Conservation (phyloP, 2,888 invertebrate genomes). For the Calameuta idolon region DNA sequence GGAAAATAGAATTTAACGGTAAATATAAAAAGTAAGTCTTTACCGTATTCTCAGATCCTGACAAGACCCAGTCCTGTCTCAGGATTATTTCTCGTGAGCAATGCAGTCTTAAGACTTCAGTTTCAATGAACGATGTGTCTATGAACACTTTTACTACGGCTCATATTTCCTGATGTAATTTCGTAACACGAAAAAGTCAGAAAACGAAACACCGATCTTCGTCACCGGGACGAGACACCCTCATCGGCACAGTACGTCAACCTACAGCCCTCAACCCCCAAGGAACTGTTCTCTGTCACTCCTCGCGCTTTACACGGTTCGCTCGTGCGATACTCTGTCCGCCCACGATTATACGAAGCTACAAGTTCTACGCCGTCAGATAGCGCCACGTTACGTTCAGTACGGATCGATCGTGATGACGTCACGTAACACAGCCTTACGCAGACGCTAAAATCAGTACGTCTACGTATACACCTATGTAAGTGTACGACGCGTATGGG, state of each 20-base stretch:
- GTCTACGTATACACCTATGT: neutral
- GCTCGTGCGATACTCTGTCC: slow-evolving; percentile 41
- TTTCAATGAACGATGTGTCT: neutral
- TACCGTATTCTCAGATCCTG: neutral
- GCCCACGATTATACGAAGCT: slow-evolving; percentile 36
- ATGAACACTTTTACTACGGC: neutral
- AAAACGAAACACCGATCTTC: slow-evolving; percentile 3
- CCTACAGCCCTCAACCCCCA: neutral
- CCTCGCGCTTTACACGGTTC: slow-evolving; percentile 14
- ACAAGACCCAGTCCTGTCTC: neutral
- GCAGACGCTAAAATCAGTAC: neutral
- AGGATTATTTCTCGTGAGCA: neutral
- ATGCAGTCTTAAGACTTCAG: neutral
- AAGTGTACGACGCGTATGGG: neutral
- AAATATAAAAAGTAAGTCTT: neutral
- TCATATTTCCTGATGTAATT: neutral
- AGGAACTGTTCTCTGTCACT: neutral
- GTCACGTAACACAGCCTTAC: slow-evolving; percentile 13
- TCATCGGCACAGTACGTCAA: neutral
- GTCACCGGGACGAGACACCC: slow-evolving; percentile 59
- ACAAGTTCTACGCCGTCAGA: slow-evolving; percentile 50
- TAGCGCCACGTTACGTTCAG: slow-evolving; percentile 49
- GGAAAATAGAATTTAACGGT: neutral
- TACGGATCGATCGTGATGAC: slow-evolving; percentile 22
- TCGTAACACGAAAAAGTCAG: neutral